Base-by-base conservation (phyloP, 2,113 vertebrate genomes). In the Sylvietta virens region DNA sequence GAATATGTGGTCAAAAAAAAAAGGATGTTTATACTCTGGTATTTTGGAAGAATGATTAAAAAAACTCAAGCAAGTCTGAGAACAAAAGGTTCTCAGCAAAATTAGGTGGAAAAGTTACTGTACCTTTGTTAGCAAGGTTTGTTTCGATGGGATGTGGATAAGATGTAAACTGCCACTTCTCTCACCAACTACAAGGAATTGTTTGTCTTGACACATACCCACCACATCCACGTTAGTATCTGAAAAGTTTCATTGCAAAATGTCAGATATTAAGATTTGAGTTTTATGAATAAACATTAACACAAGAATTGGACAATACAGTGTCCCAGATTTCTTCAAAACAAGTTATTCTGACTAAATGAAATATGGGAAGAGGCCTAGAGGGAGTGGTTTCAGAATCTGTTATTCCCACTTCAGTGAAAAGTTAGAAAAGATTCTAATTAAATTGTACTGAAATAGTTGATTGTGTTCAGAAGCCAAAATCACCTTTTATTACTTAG, bases 121-220 rank as follows among this genome's bases (percentile, higher is more conserved):
- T 98, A 99, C 99, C 88, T 97, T 98, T 7, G 99, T 99, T 67
- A 99, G 92, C 77, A 99, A 96, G 10, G 98, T 99, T 94, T 97
- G 98, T 81, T 99, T 99, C 17, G 98, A 98, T 22, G 98, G 98
- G 18, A 99, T 98, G 61, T 99, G 99, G 86, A 99, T 98, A 45
- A 99, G 98, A 92, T 99, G 98, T 37, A 99, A 92, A 70, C 98
- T 99, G 91, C 99, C 99, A 80, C 98, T 99, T 98, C 98, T 98
- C 97, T 99, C 99, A 33, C 99, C 99, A 7, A 99, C 98, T 53
- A 99, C 95, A 94, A 99, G 97, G 97, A 99, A 99, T 14, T 98
- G 97, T 45, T 98, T 98, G 42, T 98, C 97, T 81, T 98, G 98
- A 95, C 99, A 99, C 26, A 98, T 95, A 5, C 98, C 98, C 85